These are phyloP conservation scores for Pristionchus maxplancki DNA, from an alignment of 2,888 invertebrate genomes.

Conservation along the genomic window DNA sequence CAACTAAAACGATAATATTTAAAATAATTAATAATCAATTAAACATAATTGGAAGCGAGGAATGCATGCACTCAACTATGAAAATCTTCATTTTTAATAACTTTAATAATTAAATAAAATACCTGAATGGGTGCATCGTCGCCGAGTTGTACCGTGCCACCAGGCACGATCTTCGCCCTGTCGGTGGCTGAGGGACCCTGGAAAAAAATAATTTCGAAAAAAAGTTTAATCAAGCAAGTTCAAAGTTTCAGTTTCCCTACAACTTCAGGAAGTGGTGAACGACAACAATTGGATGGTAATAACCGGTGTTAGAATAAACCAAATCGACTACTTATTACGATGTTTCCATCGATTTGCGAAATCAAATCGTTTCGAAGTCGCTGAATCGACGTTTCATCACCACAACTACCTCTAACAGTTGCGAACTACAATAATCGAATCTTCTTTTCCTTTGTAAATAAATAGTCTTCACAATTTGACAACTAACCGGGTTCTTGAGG, in stretches of 20 bases:
- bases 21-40: neutral
- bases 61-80: too few species aligned
- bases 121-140: slow-evolving; percentile 29
- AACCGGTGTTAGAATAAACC: too few species aligned
- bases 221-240: neutral
- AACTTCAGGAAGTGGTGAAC: too few species aligned
- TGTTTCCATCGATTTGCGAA: too few species aligned
- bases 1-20: neutral
- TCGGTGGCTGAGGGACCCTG: slow-evolving; percentile 35
- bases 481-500: slow-evolving; percentile 48
- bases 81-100: neutral
- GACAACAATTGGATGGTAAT: too few species aligned
- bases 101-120: neutral
- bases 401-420: too few species aligned
- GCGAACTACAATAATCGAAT: too few species aligned
- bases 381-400: too few species aligned
- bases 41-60: neutral
- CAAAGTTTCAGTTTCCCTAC: too few species aligned
- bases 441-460: neutral
- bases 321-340: too few species aligned
- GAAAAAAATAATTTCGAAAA: neutral
- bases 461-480: neutral
- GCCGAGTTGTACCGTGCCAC: neutral
- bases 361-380: too few species aligned
- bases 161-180: slow-evolving; percentile 25